Percentiles rank a stretch among this genome's conserved stretches.
Conservation (phyloP, 2,888 invertebrate genomes). For the Agrochola lota region DNA sequence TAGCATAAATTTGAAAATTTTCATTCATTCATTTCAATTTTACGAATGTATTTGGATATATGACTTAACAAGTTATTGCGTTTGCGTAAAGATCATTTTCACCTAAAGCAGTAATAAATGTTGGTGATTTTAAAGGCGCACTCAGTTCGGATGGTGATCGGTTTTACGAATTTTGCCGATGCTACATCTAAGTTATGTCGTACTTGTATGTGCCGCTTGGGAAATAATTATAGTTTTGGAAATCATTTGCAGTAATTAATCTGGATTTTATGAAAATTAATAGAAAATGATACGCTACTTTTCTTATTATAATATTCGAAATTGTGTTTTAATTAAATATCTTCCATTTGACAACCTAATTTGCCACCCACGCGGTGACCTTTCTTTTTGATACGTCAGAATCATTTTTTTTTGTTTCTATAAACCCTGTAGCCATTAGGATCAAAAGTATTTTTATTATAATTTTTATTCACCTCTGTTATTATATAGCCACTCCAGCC, state of each 20-base stretch:
- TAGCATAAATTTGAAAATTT: not conserved
- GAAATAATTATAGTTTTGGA: not conserved
- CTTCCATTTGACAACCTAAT: not conserved
- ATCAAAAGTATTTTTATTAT: not conserved
- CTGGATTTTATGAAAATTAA: not conserved
- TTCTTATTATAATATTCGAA: not conserved
- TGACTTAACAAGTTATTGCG: too few relatives aligned
- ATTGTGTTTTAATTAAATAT: constrained; percentile 10
- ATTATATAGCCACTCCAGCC: not conserved
- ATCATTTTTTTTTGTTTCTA: not conserved
- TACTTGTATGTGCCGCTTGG: not conserved
- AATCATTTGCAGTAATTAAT: too few relatives aligned
- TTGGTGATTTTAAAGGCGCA: too few relatives aligned
- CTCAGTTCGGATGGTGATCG: too few relatives aligned
- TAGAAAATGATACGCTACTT: not conserved
- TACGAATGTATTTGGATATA: too few relatives aligned
- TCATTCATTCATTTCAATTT: too few relatives aligned
- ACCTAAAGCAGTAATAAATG: too few relatives aligned
- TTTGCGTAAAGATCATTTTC: too few relatives aligned
- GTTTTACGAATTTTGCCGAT: too few relatives aligned
- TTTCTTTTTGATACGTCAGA: not conserved
- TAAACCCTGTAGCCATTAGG: not conserved
- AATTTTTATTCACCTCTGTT: not conserved
- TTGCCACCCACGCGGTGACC: constrained; percentile 14
- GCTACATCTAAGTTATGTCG: too few relatives aligned